Conservation (phyloP, 2,113 vertebrate genomes). For the Capricornis sumatraensis region DNA sequence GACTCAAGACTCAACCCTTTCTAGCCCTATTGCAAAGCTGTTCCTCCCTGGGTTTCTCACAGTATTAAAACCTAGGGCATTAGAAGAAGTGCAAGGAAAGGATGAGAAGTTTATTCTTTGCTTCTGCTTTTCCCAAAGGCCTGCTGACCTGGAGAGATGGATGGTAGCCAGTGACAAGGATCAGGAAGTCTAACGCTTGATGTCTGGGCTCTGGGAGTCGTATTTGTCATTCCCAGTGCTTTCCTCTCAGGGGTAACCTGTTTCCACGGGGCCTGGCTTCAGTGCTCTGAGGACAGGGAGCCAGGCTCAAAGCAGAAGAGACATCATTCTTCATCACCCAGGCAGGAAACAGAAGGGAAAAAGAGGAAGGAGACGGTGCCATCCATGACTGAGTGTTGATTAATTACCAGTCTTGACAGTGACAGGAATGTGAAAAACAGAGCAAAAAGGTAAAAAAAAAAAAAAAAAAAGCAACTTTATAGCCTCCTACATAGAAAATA, state of each 20-base stretch:
- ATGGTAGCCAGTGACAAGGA: conserved; percentile 66
- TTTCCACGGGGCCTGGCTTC: conserved; percentile 67
- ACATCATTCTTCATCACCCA: conserved; percentile 79
- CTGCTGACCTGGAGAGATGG: conserved; percentile 68
- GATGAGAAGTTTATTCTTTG: conserved; percentile 2
- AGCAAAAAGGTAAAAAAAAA: neutral
- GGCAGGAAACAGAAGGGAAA: conserved; percentile 52
- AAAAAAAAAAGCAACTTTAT: conserved; percentile 29
- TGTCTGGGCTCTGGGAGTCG: conserved; percentile 49
- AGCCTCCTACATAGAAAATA: conserved; percentile 27
- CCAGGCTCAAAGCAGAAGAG: conserved; percentile 66
- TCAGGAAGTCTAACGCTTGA: conserved; percentile 63
- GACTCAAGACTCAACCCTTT: neutral
- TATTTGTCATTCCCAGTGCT: conserved; percentile 75
- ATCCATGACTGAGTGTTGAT: conserved; percentile 71
- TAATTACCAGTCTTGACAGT: conserved; percentile 76
- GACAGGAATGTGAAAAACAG: conserved; percentile 64
- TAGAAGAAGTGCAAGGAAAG: conserved; percentile 34
- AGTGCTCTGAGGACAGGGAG: conserved; percentile 37
- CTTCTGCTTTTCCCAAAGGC: conserved; percentile 25
- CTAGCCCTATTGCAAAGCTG: neutral
- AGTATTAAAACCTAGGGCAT: conserved; percentile 1
- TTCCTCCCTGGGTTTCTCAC: neutral
- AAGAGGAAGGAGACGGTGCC: conserved; percentile 60
- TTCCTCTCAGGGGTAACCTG: conserved; percentile 46